Base-by-base conservation (phyloP, 1,140 invertebrate genomes). In the Samia ricini region DNA sequence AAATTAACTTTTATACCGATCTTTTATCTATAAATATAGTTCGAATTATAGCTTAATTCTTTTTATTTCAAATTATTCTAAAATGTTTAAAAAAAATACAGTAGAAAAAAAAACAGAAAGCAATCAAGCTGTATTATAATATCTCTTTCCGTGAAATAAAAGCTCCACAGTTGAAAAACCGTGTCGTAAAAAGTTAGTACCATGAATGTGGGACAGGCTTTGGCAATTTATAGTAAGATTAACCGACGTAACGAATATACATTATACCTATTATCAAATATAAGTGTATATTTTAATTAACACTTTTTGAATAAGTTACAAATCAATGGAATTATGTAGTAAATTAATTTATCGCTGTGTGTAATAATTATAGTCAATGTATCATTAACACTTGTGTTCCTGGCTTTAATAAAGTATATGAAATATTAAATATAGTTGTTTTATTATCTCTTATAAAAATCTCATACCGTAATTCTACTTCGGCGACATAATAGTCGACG, bases 361-460 rank as follows among this genome's bases (percentile, higher is more conserved):
- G 62, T 60, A 56, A 18, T 56, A 20, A 56, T 56, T 33, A 56
- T 56, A 56, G 21, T 29, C 12, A 60, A 71, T 62, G 68, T 76
- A 72, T 72, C 64, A 69, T 72, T 73, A 57, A 73, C 66, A 74
- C 62, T 75, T 80, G 83, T 85, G 83, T 85, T 84, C 77, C 74
- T 84, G 83, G 85, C 75, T 82, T 85, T 79, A 80, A 81, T 77
- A 78, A 79, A 81, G 33, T 79, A 72, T 80, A 77, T 61, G 69
- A 71, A 63, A 23, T 52, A 52, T 15, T 70, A 77, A 67, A 65
- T 26, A 65, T 69, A 54, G 58, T 65, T 64, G 60, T 76, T 71
- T 74, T 61, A 63, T 68, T 61, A 74, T 77, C 74, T 77, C 69
- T 15, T 42, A 42, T 12, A 15, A 15, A 52, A 52, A 52, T 22